Conservation (phyloP, 2,888 invertebrate species). For the Globia sparganii region DNA sequence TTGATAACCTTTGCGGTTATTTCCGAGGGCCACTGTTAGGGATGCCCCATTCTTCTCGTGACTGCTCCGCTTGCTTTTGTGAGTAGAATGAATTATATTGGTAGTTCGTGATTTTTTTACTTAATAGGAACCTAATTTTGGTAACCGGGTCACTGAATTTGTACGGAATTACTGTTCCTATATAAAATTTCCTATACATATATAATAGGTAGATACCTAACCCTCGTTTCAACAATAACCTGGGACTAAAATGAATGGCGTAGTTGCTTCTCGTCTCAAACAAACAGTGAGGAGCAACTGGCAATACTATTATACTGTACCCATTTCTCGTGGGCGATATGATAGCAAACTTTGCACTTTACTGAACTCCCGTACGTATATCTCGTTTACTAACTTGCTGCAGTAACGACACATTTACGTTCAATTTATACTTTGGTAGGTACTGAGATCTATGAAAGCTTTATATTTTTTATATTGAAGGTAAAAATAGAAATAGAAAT, state of each 20-base stretch:
- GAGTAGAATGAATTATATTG: conserved; percentile 57
- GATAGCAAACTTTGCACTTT: conserved; percentile 62
- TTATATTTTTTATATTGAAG: conserved; percentile 1
- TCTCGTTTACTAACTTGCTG: conserved; percentile 46
- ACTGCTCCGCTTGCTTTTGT: conserved; percentile 61
- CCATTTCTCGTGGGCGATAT: conserved; percentile 47
- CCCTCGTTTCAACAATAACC: conserved; percentile 22
- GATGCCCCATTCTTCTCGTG: conserved; percentile 58
- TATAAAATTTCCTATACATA: neutral
- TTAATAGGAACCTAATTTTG: conserved; percentile 54
- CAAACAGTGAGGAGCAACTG: conserved; percentile 39
- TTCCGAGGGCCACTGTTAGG: conserved; percentile 64
- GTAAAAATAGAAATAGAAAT: conserved; percentile 7
- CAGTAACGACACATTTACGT: conserved; percentile 56
- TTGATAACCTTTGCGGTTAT: conserved; percentile 70
- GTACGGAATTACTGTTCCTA: conserved; percentile 11
- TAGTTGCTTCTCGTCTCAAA: conserved; percentile 26
- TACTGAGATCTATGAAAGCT: conserved; percentile 18
- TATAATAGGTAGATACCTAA: neutral
- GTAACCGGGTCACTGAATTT: conserved; percentile 50
- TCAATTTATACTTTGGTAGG: conserved; percentile 30
- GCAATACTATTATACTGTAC: conserved; percentile 44
- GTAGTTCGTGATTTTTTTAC: conserved; percentile 53
- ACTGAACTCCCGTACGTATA: conserved; percentile 46
- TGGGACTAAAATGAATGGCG: neutral